A percentile compares a stretch with the other conserved stretches of the same genome.
Conservation (phyloP, 2,113 vertebrate genomes). For the Halichoerus grypus region DNA sequence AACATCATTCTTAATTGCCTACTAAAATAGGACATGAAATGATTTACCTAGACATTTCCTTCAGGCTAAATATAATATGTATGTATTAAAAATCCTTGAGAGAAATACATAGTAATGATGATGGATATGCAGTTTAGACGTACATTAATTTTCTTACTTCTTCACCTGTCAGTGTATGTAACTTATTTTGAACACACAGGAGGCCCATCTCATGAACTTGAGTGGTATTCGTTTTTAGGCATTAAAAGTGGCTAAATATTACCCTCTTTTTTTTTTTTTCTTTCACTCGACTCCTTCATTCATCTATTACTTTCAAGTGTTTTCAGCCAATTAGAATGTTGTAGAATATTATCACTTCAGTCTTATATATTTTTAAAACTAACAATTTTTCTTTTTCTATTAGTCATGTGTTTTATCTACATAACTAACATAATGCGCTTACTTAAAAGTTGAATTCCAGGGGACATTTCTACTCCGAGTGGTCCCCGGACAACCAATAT, state of each 20-base stretch:
- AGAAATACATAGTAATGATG: slow-evolving; percentile 63
- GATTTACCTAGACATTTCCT: slow-evolving; percentile 64
- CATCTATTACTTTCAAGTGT: not conserved
- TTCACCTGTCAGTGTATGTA: slow-evolving; percentile 61
- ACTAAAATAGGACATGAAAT: slow-evolving; percentile 70
- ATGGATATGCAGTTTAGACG: slow-evolving; percentile 23
- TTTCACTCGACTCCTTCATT: not conserved
- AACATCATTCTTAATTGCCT: slow-evolving; percentile 73
- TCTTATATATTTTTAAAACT: not conserved
- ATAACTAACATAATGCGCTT: not conserved
- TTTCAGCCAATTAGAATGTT: not conserved
- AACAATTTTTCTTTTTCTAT: not conserved
- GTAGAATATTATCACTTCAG: not conserved
- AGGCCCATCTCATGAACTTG: not conserved
- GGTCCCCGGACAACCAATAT: not conserved
- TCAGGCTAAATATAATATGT: slow-evolving; percentile 65
- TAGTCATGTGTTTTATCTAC: not conserved
- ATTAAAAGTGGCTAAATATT: slow-evolving; percentile 40
- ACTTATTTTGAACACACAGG: slow-evolving; percentile 53
- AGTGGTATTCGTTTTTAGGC: slow-evolving; percentile 36
- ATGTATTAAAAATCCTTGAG: slow-evolving; percentile 57
- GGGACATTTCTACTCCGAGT: not conserved
- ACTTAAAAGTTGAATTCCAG: not conserved
- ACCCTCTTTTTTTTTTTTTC: not conserved
- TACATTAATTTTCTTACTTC: slow-evolving; percentile 72